These are phyloP conservation scores for Chionis minor DNA, from an alignment of 2,113 vertebrate species.

Conservation along the genomic window DNA sequence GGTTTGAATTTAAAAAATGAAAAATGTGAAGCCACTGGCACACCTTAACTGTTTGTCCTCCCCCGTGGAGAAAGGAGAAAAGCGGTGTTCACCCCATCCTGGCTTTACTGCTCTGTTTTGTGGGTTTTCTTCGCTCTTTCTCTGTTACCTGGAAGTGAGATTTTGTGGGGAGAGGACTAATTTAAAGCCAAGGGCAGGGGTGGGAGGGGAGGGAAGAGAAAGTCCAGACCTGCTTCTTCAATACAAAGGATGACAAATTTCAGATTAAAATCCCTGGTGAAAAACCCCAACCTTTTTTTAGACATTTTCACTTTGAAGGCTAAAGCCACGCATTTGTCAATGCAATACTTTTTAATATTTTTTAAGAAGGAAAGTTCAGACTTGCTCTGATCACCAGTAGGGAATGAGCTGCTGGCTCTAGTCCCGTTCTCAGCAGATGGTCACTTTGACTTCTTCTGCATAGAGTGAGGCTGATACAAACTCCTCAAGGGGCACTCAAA, in stretches of 20 bases:
- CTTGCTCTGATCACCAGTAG: not conserved
- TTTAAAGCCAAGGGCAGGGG: not conserved
- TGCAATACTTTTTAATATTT: not conserved
- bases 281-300: not conserved
- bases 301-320: not conserved
- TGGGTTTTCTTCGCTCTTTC: not conserved
- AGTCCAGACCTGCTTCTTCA: not conserved
- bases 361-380: not conserved
- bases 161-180: not conserved
- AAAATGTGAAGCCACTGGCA: not conserved
- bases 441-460: not conserved
- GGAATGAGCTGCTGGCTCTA: not conserved
- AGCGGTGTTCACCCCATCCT: not conserved
- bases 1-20: not conserved
- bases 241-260: constrained; percentile 1
- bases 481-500: not conserved
- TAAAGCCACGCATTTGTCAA: not conserved
- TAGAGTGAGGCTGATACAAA: not conserved
- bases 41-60: not conserved
- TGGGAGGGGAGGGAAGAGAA: not conserved
- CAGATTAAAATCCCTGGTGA: constrained; percentile 2
- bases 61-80: not conserved
- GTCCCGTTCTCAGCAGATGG: not conserved
- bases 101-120: not conserved
- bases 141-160: not conserved